These are phyloP conservation scores for Ivindomyrus marchei DNA, from an alignment of 2,113 vertebrate genomes.

Conservation along the genomic window DNA sequence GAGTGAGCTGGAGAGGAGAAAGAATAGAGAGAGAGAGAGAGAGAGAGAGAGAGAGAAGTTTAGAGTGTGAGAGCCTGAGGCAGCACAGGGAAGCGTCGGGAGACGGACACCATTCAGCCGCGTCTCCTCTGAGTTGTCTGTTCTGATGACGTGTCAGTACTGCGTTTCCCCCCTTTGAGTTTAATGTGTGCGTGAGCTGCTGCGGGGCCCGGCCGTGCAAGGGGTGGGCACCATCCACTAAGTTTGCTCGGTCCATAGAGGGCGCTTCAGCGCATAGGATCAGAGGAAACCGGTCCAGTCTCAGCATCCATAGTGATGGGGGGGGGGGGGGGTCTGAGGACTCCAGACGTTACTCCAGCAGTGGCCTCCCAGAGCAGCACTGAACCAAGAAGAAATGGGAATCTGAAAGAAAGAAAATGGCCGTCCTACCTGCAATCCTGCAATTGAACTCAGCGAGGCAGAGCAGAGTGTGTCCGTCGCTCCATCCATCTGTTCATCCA, in stretches of 20 bases:
- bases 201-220: not conserved
- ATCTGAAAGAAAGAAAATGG: not conserved
- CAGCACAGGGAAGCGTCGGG: conserved; percentile 43
- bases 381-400: not conserved
- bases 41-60: conserved; percentile 34
- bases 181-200: conserved; percentile 32
- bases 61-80: conserved; percentile 44
- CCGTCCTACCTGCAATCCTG: not conserved
- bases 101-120: conserved; percentile 45
- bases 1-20: conserved; percentile 2
- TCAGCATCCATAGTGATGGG: not conserved
- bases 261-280: not conserved
- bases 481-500: not conserved
- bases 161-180: not conserved
- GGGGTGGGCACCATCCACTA: not conserved
- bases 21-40: conserved; percentile 10
- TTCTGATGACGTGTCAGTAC: conserved; percentile 25
- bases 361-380: not conserved
- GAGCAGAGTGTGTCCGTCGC: not conserved
- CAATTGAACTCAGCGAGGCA: not conserved
- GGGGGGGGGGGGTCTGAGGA: not conserved
- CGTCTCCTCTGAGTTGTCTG: conserved; percentile 55
- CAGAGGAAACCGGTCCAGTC: not conserved
- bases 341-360: not conserved
- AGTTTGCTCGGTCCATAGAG: not conserved